Conservation (phyloP, 2,888 invertebrate species). For the Chromoteleia sp. region DNA sequence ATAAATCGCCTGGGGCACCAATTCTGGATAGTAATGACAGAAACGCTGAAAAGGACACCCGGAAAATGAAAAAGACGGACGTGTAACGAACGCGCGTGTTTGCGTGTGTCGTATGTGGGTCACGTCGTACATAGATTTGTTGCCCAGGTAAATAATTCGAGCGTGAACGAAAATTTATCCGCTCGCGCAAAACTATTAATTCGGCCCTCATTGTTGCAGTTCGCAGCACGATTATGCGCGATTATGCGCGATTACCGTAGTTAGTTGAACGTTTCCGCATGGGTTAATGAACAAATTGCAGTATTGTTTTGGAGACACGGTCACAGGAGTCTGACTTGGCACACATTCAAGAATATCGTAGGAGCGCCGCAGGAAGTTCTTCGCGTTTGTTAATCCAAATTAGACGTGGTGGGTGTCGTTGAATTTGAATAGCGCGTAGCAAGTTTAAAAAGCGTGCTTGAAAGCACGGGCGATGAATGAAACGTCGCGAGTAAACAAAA, state of each 20-base stretch:
- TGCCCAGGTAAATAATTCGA: conserved; percentile 50
- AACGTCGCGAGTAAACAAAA: no score
- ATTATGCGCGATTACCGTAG: conserved; percentile 41
- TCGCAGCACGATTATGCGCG: conserved; percentile 29
- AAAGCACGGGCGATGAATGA: no score
- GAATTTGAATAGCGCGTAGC: conserved; percentile 41
- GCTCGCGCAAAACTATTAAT: conserved; percentile 52
- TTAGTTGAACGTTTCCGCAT: conserved; percentile 63
- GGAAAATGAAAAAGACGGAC: conserved; percentile 20
- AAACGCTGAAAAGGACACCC: conserved; percentile 40
- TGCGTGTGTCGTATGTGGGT: conserved; percentile 31
- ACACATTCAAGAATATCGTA: conserved; percentile 46
- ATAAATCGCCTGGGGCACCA: conserved; percentile 1
- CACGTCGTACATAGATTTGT: conserved; percentile 27
- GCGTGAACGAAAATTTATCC: conserved; percentile 57
- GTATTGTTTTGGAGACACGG: conserved; percentile 55
- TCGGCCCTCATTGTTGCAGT: conserved; percentile 34
- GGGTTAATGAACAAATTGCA: conserved; percentile 60
- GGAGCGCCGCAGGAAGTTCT: conserved; percentile 44
- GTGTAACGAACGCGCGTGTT: neutral
- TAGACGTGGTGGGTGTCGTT: conserved; percentile 24
- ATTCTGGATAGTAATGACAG: conserved; percentile 24
- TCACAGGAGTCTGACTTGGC: conserved; percentile 47
- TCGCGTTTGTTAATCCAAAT: conserved; percentile 52
- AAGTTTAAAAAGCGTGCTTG: no score